phyloP scores from a whole-genome alignment of 2,113 vertebrate species.

The Tupaia tana region DNA sequence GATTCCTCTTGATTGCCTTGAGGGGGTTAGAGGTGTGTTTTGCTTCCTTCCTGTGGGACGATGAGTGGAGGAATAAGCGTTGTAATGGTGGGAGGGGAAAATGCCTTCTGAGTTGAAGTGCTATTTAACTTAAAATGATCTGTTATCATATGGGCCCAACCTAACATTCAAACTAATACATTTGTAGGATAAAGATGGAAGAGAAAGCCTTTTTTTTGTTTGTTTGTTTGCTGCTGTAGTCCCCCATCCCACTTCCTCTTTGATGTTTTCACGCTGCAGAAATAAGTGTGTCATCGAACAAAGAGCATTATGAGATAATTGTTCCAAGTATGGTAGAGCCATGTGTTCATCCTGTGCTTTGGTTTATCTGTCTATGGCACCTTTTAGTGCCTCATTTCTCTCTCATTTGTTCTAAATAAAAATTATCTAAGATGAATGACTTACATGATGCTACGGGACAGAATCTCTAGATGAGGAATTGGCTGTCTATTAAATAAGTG shows the following conservation, averaged over 20 bases:
- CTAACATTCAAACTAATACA: background rate
- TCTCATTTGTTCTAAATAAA: slow-evolving; percentile 83
- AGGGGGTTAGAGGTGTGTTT: slow-evolving; percentile 6
- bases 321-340: background rate
- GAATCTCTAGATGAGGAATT: slow-evolving; percentile 74
- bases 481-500: slow-evolving; percentile 79
- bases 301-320: background rate
- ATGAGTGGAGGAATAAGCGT: slow-evolving; percentile 19
- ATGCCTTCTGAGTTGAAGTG: background rate
- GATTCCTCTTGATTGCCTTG: slow-evolving; percentile 41
- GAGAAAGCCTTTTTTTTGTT: background rate
- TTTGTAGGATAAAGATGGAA: background rate
- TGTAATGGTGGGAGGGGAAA: background rate
- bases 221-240: background rate
- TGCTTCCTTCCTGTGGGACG: slow-evolving; percentile 23
- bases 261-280: background rate
- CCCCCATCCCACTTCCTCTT: background rate
- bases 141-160: background rate
- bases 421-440: slow-evolving; percentile 83
- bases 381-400: slow-evolving; percentile 31
- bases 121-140: slow-evolving; percentile 48
- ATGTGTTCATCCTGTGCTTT: slow-evolving; percentile 39
- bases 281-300: slow-evolving; percentile 25
- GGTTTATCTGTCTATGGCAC: background rate
- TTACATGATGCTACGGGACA: slow-evolving; percentile 75